Evolutionary conservation across 1,140 invertebrate species (phyloP), one percentile per base, ranked within the genome.

Genomic region (Calycopis cecrops): DNA sequence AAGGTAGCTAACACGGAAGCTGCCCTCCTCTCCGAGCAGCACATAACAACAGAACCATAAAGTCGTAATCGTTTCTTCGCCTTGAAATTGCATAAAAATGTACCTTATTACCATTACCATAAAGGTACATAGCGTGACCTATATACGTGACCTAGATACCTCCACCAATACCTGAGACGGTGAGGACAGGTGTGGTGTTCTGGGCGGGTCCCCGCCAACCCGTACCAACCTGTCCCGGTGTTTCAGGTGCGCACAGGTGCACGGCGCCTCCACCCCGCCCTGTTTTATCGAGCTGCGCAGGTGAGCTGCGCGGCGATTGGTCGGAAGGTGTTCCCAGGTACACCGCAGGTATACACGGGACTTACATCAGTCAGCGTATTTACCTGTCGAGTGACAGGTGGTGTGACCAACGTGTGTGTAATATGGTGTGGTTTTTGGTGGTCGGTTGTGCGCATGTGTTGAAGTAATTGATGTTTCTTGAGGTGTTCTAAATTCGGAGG

Each of bases 271-370:
- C 52, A 57, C 77, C 76, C 71, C 82, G 75, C 79, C 79, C 69
- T 60, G 59, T 67, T 78, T 74, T 85, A 85, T 85, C 79, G 82
- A 85, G 60, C 83, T 86, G 83, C 83, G 83, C 83, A 85, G 79
- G 79, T 79, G 59, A 60, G 63, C 60, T 86, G 83, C 83, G 83
- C 83, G 79, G 62, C 69, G 79, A 86, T 86, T 86, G 83, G 83
- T 59, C 61, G 60, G 64, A 73, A 74, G 73, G 71, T 76, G 65
- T 57, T 52, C 48, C 49, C 73, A 77, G 74, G 73, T 82, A 67
- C 55, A 21, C 2, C 55, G 51, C 38, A 44, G 38, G 52, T 47
- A 14, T 18, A 37, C 9, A 44, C 1, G 40, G 12, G 12, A 3
- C 21, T 28, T 28, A 6, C 21, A 28, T 44, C 40, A 44, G 55